Evolutionary conservation across 92 coral and sea anemone species (phyloP).

Genomic region (Montipora capitata): DNA sequence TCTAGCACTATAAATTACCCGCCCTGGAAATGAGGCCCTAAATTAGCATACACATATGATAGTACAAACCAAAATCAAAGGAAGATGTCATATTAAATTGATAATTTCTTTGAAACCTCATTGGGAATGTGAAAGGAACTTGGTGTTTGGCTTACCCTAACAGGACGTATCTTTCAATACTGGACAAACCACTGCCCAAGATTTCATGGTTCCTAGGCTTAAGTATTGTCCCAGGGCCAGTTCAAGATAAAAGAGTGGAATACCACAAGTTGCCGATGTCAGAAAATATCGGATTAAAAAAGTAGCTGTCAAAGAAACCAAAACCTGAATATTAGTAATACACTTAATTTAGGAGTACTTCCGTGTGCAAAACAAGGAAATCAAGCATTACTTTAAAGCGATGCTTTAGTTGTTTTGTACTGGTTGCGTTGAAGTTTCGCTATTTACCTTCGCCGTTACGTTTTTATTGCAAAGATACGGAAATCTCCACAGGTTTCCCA

Average conservation of each 20-base stretch:
- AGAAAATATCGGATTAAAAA: constrained; percentile 86
- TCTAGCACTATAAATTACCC: too few relatives aligned
- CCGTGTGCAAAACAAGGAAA: too few relatives aligned
- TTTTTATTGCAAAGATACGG: constrained; percentile 55
- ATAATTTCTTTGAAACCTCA: not conserved
- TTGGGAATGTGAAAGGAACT: not conserved
- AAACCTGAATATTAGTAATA: not conserved
- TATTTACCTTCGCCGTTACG: constrained; percentile 41
- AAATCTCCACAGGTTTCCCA: constrained; percentile 54
- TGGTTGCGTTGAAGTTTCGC: too few relatives aligned
- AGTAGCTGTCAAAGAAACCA: constrained; percentile 55
- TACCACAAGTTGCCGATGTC: constrained; percentile 85
- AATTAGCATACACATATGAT: too few relatives aligned
- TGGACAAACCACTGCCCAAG: constrained; percentile 89
- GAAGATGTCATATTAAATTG: too few relatives aligned
- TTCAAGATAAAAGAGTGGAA: constrained; percentile 89
- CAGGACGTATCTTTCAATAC: constrained; percentile 69
- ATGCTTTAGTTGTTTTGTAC: too few relatives aligned
- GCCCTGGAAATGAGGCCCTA: too few relatives aligned
- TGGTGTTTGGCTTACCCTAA: not conserved
- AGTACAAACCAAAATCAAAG: too few relatives aligned
- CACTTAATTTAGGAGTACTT: too few relatives aligned
- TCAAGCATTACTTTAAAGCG: too few relatives aligned
- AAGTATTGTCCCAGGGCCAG: constrained; percentile 93
- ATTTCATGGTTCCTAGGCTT: constrained; percentile 80